Percentiles rank a stretch among this genome's conserved stretches.
Evolutionary conservation across 1,140 invertebrate genomes (phyloP).

Genomic region (Lasioglossum baleicum): DNA sequence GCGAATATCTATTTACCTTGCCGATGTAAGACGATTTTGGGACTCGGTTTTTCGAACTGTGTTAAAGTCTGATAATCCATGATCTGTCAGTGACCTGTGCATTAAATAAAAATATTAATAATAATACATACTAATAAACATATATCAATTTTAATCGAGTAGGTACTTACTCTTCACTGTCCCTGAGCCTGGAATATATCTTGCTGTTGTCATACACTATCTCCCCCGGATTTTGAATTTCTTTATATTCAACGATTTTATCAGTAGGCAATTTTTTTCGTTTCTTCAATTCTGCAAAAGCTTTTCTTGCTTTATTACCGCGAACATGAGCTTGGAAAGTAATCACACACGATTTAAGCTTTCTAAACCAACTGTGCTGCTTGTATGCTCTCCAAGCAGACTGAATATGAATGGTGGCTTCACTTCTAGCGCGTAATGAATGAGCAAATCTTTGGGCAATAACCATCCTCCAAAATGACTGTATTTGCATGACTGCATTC

Average conservation of each 20-base stretch:
- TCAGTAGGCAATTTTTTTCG: conserved; percentile 61
- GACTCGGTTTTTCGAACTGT: conserved; percentile 50
- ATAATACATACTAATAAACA: no score
- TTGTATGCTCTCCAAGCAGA: conserved; percentile 86
- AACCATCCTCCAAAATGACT: conserved; percentile 87
- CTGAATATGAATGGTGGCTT: conserved; percentile 89
- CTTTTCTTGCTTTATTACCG: conserved; percentile 82
- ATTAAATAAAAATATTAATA: no score
- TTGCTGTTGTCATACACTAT: conserved; percentile 39
- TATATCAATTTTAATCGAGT: not conserved
- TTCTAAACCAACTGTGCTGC: conserved; percentile 84
- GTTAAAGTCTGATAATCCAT: conserved; percentile 40
- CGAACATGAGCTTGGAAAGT: conserved; percentile 87
- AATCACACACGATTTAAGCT: conserved; percentile 82
- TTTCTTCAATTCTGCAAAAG: conserved; percentile 77
- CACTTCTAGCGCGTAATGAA: conserved; percentile 73
- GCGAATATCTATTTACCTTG: conserved; percentile 41
- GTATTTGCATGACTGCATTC: conserved; percentile 87
- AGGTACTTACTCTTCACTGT: conserved; percentile 58
- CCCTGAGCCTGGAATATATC: conserved; percentile 24
- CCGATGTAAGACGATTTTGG: conserved; percentile 44
- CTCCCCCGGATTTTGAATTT: conserved; percentile 39
- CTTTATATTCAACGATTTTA: conserved; percentile 44
- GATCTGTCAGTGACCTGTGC: conserved; percentile 38
- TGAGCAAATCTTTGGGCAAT: conserved; percentile 79